Evolutionary conservation across 2,797 vertebrate genomes (phyloP).

Genomic region (Caiman crocodilus): DNA sequence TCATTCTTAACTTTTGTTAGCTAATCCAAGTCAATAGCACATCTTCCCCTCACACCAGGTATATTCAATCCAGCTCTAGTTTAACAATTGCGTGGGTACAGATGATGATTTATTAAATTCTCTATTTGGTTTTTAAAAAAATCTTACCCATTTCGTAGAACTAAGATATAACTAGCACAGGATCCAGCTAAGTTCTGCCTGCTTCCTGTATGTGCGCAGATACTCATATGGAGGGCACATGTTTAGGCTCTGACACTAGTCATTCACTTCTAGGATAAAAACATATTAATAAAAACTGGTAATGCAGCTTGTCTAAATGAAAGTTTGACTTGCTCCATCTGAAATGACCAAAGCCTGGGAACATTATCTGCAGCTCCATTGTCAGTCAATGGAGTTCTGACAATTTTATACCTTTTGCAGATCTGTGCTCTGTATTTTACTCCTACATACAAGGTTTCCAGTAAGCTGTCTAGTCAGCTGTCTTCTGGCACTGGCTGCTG

Average conservation of each 20-base stretch:
- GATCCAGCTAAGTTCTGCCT: not conserved
- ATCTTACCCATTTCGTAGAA: not conserved
- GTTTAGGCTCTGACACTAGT: not conserved
- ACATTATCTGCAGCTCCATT: not conserved
- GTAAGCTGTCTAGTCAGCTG: not conserved
- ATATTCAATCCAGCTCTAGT: not conserved
- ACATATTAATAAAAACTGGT: not conserved
- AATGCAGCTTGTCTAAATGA: not conserved
- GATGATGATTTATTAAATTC: not conserved
- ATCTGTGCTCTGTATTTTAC: not conserved
- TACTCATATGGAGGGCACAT: not conserved
- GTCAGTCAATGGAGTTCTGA: not conserved
- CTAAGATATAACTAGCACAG: not conserved
- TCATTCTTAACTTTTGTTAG: not conserved
- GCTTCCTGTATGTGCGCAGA: not conserved
- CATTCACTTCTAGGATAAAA: not conserved
- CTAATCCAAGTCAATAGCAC: fast-evolving
- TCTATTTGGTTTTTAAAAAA: not conserved
- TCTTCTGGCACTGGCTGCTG: not conserved
- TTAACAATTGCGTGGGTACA: not conserved
- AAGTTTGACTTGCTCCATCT: not conserved
- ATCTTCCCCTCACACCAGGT: not conserved
- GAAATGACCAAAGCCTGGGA: not conserved
- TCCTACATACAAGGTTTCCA: not conserved
- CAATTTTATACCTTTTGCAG: not conserved